These are phyloP conservation scores for Eptesicus fuscus DNA, from an alignment of 2,113 vertebrate species.

Conservation along the genomic window DNA sequence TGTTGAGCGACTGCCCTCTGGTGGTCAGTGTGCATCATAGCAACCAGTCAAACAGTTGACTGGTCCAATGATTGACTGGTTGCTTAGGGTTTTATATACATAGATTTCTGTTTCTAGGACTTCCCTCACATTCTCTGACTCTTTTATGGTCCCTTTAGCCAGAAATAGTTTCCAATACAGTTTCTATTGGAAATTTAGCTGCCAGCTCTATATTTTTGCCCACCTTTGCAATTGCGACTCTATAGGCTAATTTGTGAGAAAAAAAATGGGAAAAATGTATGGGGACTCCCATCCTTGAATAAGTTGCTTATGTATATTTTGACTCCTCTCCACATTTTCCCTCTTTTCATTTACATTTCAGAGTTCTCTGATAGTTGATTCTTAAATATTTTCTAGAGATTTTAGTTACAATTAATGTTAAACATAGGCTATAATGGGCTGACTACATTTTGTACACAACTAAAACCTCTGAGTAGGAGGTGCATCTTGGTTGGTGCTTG, in stretches of 20 bases:
- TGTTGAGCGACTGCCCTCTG: too few relatives aligned
- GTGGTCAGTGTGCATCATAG: too few relatives aligned
- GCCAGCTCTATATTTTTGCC: background rate
- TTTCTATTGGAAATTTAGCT: background rate
- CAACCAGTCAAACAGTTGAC: too few relatives aligned
- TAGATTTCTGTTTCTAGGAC: background rate
- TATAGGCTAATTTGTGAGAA: background rate
- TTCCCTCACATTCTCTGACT: background rate
- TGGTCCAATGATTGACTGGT: too few relatives aligned
- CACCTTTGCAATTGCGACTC: background rate
- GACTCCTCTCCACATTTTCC: background rate
- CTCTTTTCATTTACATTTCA: background rate
- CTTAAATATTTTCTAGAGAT: background rate
- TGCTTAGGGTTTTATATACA: too few relatives aligned
- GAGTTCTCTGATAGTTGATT: background rate
- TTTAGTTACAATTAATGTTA: background rate
- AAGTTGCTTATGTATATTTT: background rate
- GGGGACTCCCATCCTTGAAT: background rate
- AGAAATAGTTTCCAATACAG: background rate
- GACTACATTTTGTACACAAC: background rate
- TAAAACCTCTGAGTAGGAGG: background rate
- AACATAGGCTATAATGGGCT: background rate
- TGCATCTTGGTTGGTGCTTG: background rate
- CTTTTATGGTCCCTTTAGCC: background rate
- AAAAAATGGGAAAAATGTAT: background rate